Base-by-base conservation (phyloP, 2,113 vertebrate genomes). In the Gavialis gangeticus region DNA sequence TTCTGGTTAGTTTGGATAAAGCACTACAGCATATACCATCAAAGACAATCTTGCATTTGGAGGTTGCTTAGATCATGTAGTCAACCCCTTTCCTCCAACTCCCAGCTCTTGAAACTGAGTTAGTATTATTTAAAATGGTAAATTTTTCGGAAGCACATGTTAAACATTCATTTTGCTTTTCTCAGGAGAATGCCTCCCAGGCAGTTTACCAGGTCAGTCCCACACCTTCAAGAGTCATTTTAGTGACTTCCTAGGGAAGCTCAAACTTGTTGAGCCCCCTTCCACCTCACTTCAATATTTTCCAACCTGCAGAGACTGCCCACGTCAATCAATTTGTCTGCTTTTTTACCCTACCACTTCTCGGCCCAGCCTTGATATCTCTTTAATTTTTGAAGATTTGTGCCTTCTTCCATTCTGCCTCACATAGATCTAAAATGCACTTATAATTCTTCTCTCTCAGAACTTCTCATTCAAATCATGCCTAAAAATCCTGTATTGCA, bases 121-220 rank as follows among this genome's bases (percentile, higher is more conserved):
- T 37, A 37, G 37, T 37, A 7, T 37, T 37, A 67, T 14, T 30
- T 69, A n/a, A 94, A 84, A 57, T 16, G 24, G 73, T 37, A 62
- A 14, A 55, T 85, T 89, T 91, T 91, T 46, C 83, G 95, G 87
- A 92, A 28, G 16, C 76, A 75, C 82, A 69, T 37, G 19, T 37
- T 93, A 64, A 87, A 24, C 8, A 34, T 89, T 76, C 25, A 78
- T 73, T 16, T 8, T 9, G 6, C 58, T 19, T 66, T 54, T 25
- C 9, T 28, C 58, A n/a, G 18, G 10, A 12, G 34, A 22, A 22
- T 11, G 12, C 34, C 57, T 71, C 4, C 14, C 19, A 55, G 64
- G 18, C 2, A 60, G 21, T 34, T 21, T 46, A 88, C 2, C n/a
- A 83, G 77, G 3, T 90, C 37, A 67, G 10, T 2, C 13, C 80